Evolutionary conservation across 2,888 invertebrate species (phyloP), one percentile per base, ranked within the genome.

Genomic region (Lithophane ornitopus): DNA sequence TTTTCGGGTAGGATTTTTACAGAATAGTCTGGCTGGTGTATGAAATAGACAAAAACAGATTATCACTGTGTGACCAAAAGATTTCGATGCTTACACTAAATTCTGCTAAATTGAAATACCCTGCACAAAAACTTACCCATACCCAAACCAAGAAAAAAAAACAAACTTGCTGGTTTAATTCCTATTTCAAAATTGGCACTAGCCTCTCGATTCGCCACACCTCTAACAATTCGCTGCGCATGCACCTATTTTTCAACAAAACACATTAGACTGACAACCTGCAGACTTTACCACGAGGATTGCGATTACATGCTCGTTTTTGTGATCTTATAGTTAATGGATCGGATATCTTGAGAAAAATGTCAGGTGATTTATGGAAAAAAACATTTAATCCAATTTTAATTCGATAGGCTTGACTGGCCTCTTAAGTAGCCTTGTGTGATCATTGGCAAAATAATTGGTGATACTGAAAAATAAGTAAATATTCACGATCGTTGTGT

Each of bases 221-320:
- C 59, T 56, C 66, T 58, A 41, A 12, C 39, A 39, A 85, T 87
- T 87, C 68, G 87, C 41, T 69, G 34, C 82, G 82, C 77, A 34
- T 34, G 34, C 34, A 41, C 74, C 54, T 58, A 77, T 70, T 84
- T 77, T 76, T 70, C 11, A 28, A 76, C 56, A 75, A 76, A 87
- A 78, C 26, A 19, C 61, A 74, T 77, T 63, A 73, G 22, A 69
- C 44, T 62, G 74, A 69, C 78, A 74, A 82, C 88, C 87, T 89
- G 85, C 81, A 73, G 62, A 70, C 54, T 84, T 91, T 94, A 89
- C 93, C 94, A 94, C 93, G 93, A 82, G 78, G 93, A 92, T 94
- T 89, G 44, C 14, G 71, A 93, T 93, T 93, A 89, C 90, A 93
- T 85, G 92, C 84, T 76, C 28, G 68, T 81, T 80, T 86, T 86